Base-by-base conservation (phyloP, 2,113 vertebrate genomes). In the Emydocephalus ijimae region DNA sequence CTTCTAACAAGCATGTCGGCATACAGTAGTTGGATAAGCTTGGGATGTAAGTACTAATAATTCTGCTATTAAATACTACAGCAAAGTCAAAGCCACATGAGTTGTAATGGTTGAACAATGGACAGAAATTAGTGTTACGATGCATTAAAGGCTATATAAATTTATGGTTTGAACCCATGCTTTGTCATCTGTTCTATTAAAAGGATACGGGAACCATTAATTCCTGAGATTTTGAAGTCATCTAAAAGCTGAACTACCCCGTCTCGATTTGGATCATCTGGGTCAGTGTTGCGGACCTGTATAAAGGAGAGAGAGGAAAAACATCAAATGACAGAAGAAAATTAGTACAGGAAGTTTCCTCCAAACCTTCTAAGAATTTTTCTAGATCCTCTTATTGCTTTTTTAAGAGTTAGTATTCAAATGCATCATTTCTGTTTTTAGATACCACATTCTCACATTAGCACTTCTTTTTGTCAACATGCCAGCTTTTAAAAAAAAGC, bases 181-280 rank as follows among this genome's bases (percentile, higher is more conserved):
- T 7, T 89, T 90, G 56, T n/a, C 64, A 92, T 50, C 92, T 29
- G 10, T 86, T 96, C 24, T 88, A 24, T 89, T 50, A 85, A 93
- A 98, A 99, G 98, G 99, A 99, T 99, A 99, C 97, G 99, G 85
- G 99, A 99, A 91, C 99, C 99, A 86, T 99, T 99, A 91, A 98
- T 98, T 92, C 99, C 99, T 69, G 99, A 99, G 94, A 99, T 99
- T 96, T 99, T 99, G 97, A 99, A 99, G 97, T 99, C 99, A 89
- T 99, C 99, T 0, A 99, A 95, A 14, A 99, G 97, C 96, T 99
- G 99, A 94, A 99, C 99, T 85, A 99, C 99, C 95, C 96, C 98
- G 97, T 99, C 99, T 97, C 98, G 98, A 92, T 96, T 99, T 61
- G 98, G 98, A 95, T 99, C 99, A 24, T 93, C 97, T 18, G 98